Percentiles rank a stretch among this genome's conserved stretches.
Conservation (phyloP, 64 coral and sea anemone species). For the Pachyseris speciosa region DNA sequence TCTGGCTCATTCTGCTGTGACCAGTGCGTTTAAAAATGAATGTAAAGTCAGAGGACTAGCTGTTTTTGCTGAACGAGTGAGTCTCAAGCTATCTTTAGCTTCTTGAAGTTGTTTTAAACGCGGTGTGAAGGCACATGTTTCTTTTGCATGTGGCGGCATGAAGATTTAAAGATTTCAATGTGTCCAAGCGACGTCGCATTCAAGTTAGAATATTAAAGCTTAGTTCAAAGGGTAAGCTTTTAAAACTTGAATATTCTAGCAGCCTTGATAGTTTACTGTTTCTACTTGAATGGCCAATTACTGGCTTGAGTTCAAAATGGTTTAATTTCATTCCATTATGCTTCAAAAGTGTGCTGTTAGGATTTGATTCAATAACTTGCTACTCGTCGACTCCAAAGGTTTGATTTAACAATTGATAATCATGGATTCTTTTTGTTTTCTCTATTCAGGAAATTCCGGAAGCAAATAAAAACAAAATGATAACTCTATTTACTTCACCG, state of each 20-base stretch:
- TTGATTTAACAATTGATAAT: not conserved
- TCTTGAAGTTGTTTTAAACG: not conserved
- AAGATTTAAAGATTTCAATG: not conserved
- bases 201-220: not conserved
- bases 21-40: not conserved
- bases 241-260: not conserved
- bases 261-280: not conserved
- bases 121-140: not conserved
- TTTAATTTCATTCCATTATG: not conserved
- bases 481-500: constrained; percentile 22
- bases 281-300: not conserved
- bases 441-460: constrained; percentile 59
- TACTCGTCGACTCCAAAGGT: too few species aligned
- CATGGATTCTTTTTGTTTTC: not conserved
- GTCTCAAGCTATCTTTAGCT: not conserved
- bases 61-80: not conserved
- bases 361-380: too few species aligned
- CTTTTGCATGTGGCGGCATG: not conserved
- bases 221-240: not conserved
- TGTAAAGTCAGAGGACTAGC: not conserved
- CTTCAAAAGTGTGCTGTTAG: too few species aligned
- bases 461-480: constrained; percentile 78
- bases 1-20: not conserved
- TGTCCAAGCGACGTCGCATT: not conserved
- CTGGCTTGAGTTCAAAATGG: not conserved